Conservation (phyloP, 1,140 invertebrate species). For the Pachyrhynchus sulphureomaculatus region DNA sequence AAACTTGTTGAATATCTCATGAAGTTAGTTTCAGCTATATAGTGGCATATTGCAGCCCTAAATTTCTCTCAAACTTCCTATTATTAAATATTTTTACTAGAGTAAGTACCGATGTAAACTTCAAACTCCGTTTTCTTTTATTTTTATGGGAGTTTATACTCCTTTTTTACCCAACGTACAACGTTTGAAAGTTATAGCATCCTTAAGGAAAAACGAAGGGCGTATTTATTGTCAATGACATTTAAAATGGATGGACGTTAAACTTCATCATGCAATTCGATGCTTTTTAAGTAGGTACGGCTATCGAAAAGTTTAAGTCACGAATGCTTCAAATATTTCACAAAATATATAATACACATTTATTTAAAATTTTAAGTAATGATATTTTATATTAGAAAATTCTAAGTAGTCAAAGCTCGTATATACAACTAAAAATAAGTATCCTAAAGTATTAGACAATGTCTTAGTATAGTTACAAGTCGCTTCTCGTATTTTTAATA, state of each 20-base stretch:
- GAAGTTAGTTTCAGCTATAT: constrained; percentile 20
- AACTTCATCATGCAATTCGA: neutral
- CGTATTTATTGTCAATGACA: constrained; percentile 21
- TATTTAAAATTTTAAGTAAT: too few species aligned
- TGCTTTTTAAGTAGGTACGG: neutral
- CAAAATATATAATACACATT: too few species aligned
- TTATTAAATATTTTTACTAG: constrained; percentile 24
- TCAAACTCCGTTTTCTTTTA: neutral
- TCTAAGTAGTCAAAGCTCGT: too few species aligned
- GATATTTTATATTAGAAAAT: too few species aligned
- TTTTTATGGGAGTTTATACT: too few species aligned
- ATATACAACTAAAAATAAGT: too few species aligned
- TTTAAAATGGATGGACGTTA: constrained; percentile 15
- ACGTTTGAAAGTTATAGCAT: neutral
- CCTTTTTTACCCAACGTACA: too few species aligned
- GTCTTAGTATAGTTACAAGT: too few species aligned
- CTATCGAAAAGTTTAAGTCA: neutral
- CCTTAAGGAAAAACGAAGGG: neutral
- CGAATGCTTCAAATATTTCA: too few species aligned
- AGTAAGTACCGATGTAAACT: neutral
- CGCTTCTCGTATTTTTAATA: too few species aligned
- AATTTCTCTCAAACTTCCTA: constrained; percentile 14
- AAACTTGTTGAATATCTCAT: constrained; percentile 29
- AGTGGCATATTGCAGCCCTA: constrained; percentile 20
- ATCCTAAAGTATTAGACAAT: too few species aligned